These are phyloP conservation scores for Microcebus jonahi DNA, from an alignment of 2,113 vertebrate genomes.

Conservation along the genomic window DNA sequence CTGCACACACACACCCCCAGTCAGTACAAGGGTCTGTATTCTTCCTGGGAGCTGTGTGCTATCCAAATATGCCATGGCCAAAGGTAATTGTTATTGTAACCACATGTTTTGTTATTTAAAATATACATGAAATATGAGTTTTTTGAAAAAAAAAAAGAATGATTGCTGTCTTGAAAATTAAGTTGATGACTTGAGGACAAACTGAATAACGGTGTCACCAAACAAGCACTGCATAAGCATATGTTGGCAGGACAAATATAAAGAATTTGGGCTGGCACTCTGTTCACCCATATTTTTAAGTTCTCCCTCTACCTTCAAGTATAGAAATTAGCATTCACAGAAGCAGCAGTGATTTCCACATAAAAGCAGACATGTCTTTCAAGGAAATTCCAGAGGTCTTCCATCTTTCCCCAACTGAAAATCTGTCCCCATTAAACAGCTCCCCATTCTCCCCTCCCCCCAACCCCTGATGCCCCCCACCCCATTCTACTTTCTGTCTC, in stretches of 20 bases:
- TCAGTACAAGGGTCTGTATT: not conserved
- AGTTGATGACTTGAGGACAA: not conserved
- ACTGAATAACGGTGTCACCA: no score
- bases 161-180: not conserved
- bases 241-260: no score
- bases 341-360: not conserved
- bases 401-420: not conserved
- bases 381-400: not conserved
- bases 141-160: not conserved
- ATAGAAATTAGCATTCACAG: not conserved
- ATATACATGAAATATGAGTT: not conserved
- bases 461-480: no score
- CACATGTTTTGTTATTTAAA: not conserved
- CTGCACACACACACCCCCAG: not conserved
- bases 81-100: not conserved
- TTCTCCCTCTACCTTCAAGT: not conserved
- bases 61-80: not conserved
- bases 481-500: not conserved
- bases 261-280: not conserved
- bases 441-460: not conserved
- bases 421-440: not conserved
- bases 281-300: not conserved
- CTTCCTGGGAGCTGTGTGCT: not conserved
- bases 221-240: not conserved
- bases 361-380: not conserved